These are phyloP conservation scores for Echeneis naucrates DNA, from an alignment of 2,797 vertebrate species.

Conservation along the genomic window DNA sequence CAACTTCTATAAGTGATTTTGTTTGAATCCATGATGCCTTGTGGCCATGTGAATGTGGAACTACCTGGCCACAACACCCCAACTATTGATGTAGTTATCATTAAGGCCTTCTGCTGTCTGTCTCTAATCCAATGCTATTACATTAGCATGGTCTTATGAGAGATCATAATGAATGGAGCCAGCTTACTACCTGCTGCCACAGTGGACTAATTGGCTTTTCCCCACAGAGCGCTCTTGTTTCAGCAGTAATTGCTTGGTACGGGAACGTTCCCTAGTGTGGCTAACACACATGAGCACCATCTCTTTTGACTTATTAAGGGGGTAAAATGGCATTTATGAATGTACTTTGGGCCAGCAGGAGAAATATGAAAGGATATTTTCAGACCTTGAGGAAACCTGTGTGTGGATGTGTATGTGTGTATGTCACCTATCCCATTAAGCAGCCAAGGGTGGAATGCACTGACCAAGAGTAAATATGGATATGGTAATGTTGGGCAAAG, in stretches of 20 bases:
- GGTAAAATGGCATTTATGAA: constrained; percentile 71
- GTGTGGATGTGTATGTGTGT: constrained; percentile 35
- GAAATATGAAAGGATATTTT: constrained; percentile 68
- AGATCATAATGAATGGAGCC: constrained; percentile 71
- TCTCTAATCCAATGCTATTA: constrained; percentile 45
- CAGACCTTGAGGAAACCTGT: constrained; percentile 59
- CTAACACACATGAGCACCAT: constrained; percentile 41
- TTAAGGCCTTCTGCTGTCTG: constrained; percentile 57
- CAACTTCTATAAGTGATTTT: constrained; percentile 52
- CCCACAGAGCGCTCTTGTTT: constrained; percentile 75
- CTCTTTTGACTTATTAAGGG: constrained; percentile 67
- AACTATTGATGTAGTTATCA: constrained; percentile 69
- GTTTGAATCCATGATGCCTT: constrained; percentile 36
- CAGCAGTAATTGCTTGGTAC: constrained; percentile 72
- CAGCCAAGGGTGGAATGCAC: constrained; percentile 48
- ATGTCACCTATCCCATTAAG: constrained; percentile 61
- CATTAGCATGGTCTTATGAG: constrained; percentile 66
- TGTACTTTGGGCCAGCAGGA: constrained; percentile 50
- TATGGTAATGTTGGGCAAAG: constrained; percentile 71
- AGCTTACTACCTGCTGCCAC: constrained; percentile 69
- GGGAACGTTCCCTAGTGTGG: constrained; percentile 41
- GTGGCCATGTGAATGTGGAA: constrained; percentile 41
- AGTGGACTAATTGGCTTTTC: constrained; percentile 75
- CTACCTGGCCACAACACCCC: constrained; percentile 43
- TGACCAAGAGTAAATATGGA: constrained; percentile 74